Percentiles rank a stretch among this genome's conserved stretches.
Conservation (phyloP, 2,888 invertebrate genomes). For the Ariolimax columbianus region DNA sequence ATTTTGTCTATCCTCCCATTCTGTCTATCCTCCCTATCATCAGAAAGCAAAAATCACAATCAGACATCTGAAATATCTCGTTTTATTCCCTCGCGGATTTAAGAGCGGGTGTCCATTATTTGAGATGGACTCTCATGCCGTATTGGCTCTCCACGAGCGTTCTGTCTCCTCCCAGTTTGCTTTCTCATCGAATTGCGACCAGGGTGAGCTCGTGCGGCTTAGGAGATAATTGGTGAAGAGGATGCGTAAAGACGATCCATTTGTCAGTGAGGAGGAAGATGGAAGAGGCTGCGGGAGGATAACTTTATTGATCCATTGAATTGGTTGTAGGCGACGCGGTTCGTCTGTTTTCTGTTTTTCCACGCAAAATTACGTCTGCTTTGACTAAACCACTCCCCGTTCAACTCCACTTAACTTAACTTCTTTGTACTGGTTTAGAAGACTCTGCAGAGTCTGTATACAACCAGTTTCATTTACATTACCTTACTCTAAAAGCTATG, state of each 20-base stretch:
- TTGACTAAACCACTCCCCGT: too few species aligned
- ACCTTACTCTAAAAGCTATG: too few species aligned
- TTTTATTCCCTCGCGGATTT: neutral
- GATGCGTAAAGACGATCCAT: conserved; percentile 23
- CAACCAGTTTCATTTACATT: too few species aligned
- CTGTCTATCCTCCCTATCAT: too few species aligned
- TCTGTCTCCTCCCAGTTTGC: conserved; percentile 17
- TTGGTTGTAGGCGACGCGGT: too few species aligned
- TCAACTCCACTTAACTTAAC: too few species aligned
- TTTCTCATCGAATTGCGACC: conserved; percentile 27
- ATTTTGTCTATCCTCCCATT: too few species aligned
- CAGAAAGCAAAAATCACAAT: neutral
- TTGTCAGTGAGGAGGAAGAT: neutral
- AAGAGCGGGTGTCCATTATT: neutral
- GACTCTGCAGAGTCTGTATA: too few species aligned
- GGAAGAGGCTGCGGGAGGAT: neutral
- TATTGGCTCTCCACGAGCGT: neutral
- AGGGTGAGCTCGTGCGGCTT: conserved; percentile 17
- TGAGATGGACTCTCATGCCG: neutral
- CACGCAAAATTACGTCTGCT: too few species aligned
- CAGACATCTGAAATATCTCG: neutral
- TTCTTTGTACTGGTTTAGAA: too few species aligned
- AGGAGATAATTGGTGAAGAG: conserved; percentile 36
- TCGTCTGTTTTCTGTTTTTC: too few species aligned
- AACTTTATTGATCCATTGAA: conserved; percentile 20